phyloP scores from a whole-genome alignment of 1,140 invertebrate species.

The Colletes gigas region DNA sequence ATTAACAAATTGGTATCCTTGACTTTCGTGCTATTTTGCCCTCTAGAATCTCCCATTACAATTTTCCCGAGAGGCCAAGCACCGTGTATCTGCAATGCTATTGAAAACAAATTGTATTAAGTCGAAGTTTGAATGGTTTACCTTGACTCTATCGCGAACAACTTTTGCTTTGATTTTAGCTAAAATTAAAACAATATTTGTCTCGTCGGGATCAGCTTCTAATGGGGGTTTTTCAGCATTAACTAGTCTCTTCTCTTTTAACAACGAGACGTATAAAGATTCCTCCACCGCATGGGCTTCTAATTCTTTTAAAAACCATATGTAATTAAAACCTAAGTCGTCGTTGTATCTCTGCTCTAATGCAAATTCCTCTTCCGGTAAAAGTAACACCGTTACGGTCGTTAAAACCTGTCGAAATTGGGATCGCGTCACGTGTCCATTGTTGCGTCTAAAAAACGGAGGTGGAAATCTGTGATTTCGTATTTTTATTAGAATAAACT shows the following conservation, averaged over 20 bases:
- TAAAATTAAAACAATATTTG: constrained; percentile 85
- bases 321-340: constrained; percentile 87
- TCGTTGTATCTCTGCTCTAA: constrained; percentile 85
- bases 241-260: constrained; percentile 71
- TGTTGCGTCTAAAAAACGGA: constrained; percentile 81
- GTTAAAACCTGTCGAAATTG: constrained; percentile 85
- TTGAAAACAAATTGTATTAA: not conserved
- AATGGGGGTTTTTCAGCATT: constrained; percentile 68
- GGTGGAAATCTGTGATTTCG: not conserved
- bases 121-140: constrained; percentile 61
- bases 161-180: constrained; percentile 88
- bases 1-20: too few relatives aligned
- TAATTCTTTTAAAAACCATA: constrained; percentile 84
- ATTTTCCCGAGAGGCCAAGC: too few relatives aligned
- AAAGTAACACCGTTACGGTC: constrained; percentile 83
- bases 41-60: too few relatives aligned
- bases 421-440: constrained; percentile 85
- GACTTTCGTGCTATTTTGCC: too few relatives aligned
- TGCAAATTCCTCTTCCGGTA: constrained; percentile 84
- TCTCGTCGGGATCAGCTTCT: constrained; percentile 76
- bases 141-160: constrained; percentile 84
- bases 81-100: not conserved
- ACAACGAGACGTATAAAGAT: constrained; percentile 69
- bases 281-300: constrained; percentile 73
- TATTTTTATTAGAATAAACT: not conserved